These are phyloP conservation scores for Aplodontia rufa DNA, from an alignment of 2,113 vertebrate species.

Conservation along the genomic window DNA sequence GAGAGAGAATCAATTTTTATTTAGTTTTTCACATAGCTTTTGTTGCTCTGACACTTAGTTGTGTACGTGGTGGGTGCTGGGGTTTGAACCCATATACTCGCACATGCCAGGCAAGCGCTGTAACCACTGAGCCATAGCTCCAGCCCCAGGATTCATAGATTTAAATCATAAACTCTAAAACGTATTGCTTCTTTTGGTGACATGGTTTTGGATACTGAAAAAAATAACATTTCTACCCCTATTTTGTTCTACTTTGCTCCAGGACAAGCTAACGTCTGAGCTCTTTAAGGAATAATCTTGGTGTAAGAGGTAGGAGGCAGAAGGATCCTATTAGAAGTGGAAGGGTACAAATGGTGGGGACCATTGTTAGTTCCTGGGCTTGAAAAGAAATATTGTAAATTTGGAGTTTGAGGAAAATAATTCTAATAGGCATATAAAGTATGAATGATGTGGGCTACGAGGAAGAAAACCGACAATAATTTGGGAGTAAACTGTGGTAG, in stretches of 20 bases:
- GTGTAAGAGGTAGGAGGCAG: not conserved
- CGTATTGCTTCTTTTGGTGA: slow-evolving; percentile 39
- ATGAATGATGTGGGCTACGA: not conserved
- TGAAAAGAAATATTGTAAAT: slow-evolving; percentile 8
- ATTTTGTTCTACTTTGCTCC: not conserved
- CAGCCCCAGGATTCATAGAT: no score
- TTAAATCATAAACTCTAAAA: slow-evolving; percentile 38
- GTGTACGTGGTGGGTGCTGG: no score
- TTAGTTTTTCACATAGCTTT: no score
- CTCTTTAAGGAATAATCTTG: not conserved
- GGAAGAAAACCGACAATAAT: not conserved
- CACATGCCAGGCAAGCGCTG: no score
- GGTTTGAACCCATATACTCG: no score
- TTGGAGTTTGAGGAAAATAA: not conserved
- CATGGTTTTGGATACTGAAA: not conserved
- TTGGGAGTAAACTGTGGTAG: not conserved
- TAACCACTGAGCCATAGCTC: no score
- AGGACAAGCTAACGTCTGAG: slow-evolving; percentile 12
- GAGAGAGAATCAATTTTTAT: no score
- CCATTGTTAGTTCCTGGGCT: not conserved
- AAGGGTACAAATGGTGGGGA: not conserved
- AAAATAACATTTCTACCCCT: not conserved
- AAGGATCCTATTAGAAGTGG: not conserved
- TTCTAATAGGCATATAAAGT: not conserved
- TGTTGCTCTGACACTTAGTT: no score